Evolutionary conservation across 2,113 vertebrate species (phyloP).

Genomic region (Proteles cristata): DNA sequence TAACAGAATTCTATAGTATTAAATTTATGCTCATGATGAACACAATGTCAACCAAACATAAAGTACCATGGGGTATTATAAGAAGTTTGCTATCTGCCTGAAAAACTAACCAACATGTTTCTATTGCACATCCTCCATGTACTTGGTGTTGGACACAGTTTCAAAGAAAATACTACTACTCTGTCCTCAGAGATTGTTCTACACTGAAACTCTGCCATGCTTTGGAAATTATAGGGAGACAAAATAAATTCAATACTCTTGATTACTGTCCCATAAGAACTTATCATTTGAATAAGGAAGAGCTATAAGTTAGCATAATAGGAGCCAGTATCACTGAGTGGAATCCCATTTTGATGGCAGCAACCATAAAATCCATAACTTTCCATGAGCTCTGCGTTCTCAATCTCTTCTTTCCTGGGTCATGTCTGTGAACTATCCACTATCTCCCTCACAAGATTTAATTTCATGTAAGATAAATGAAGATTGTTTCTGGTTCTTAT

Average conservation of each 20-base stretch:
- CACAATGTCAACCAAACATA: not conserved
- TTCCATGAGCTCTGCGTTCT: not conserved
- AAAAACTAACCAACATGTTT: constrained; percentile 1
- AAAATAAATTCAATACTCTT: not conserved
- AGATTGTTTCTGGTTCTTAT: not conserved
- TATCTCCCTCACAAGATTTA: not conserved
- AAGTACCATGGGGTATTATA: not conserved
- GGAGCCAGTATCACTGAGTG: not conserved
- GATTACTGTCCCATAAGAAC: not conserved
- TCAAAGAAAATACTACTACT: constrained; percentile 10
- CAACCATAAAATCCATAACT: not conserved
- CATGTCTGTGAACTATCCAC: not conserved
- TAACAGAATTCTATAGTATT: not conserved
- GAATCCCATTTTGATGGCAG: not conserved
- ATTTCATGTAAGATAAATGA: not conserved
- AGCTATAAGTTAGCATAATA: not conserved
- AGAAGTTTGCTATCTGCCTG: not conserved
- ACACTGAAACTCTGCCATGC: not conserved
- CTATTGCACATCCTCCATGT: not conserved
- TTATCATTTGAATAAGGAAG: not conserved
- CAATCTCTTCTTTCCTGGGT: not conserved
- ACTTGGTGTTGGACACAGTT: not conserved
- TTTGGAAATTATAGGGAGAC: not conserved
- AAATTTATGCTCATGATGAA: constrained; percentile 36
- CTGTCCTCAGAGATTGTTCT: not conserved